These are phyloP conservation scores for Limnothrissa miodon DNA, from an alignment of 2,113 vertebrate genomes.

Conservation along the genomic window DNA sequence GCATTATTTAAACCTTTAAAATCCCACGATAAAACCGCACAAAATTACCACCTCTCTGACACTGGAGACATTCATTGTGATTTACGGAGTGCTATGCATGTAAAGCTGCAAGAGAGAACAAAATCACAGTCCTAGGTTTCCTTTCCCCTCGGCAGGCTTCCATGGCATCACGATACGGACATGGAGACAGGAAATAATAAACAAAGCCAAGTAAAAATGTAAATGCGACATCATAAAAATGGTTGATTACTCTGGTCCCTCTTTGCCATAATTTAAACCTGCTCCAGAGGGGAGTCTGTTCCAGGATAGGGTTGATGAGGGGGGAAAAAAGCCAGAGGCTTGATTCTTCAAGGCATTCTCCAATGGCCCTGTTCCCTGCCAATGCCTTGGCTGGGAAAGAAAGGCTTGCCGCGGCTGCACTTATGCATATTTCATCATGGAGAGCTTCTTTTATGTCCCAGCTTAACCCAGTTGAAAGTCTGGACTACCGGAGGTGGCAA, in stretches of 20 bases:
- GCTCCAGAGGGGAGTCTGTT: background rate
- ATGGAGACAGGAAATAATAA: background rate
- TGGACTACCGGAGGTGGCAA: background rate
- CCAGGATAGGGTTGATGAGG: background rate
- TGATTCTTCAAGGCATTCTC: background rate
- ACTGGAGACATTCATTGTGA: background rate
- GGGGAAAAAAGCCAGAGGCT: background rate
- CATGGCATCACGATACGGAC: background rate
- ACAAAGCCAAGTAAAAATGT: background rate
- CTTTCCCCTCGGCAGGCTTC: background rate
- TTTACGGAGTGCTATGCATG: background rate
- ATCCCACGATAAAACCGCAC: background rate
- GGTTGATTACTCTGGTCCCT: background rate
- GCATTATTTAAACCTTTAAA: background rate
- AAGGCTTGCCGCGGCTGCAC: background rate
- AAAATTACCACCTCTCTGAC: background rate
- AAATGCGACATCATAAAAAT: conserved; percentile 2
- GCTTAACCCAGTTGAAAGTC: background rate
- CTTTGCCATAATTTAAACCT: background rate
- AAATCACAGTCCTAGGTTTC: background rate
- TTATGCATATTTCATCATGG: conserved; percentile 19
- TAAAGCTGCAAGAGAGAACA: background rate
- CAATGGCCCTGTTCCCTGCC: background rate
- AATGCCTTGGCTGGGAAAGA: conserved; percentile 12
- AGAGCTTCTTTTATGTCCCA: conserved; percentile 11